phyloP scores from a whole-genome alignment of 2,888 invertebrate genomes.

The Amphipyra berbera region DNA sequence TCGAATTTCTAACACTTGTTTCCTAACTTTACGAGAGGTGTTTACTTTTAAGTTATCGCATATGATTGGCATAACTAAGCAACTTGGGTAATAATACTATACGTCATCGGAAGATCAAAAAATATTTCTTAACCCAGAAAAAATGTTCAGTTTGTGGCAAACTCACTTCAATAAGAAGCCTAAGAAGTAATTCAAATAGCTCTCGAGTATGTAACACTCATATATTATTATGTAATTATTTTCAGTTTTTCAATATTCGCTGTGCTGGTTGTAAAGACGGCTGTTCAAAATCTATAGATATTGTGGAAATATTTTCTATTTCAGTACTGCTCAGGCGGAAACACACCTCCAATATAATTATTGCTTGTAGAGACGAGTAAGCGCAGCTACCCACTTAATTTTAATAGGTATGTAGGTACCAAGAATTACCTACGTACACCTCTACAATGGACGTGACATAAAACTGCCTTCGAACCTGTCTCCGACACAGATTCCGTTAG shows the following conservation, averaged over 20 bases:
- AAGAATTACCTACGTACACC: conserved; percentile 49
- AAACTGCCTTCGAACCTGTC: conserved; percentile 72
- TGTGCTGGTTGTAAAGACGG: no score
- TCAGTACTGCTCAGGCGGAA: conserved; percentile 10
- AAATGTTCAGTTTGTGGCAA: background rate
- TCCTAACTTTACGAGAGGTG: background rate
- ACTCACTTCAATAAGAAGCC: background rate
- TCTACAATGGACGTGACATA: conserved; percentile 66
- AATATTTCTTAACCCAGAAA: background rate
- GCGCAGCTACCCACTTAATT: conserved; percentile 45
- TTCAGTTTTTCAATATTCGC: no score
- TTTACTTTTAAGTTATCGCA: background rate
- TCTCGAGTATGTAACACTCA: no score
- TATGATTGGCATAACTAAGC: no score
- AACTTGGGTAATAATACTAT: background rate
- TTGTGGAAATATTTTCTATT: background rate
- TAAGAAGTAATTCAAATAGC: no score
- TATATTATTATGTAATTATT: no score
- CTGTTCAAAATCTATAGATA: background rate
- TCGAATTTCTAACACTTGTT: background rate
- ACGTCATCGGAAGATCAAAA: background rate
- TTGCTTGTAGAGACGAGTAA: conserved; percentile 26
- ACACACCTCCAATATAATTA: conserved; percentile 27
- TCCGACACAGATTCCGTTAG: conserved; percentile 72
- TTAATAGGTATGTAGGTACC: conserved; percentile 55